Evolutionary conservation across 2,888 invertebrate species (phyloP), one percentile per base, ranked within the genome.

Genomic region (Perithous albicinctus): DNA sequence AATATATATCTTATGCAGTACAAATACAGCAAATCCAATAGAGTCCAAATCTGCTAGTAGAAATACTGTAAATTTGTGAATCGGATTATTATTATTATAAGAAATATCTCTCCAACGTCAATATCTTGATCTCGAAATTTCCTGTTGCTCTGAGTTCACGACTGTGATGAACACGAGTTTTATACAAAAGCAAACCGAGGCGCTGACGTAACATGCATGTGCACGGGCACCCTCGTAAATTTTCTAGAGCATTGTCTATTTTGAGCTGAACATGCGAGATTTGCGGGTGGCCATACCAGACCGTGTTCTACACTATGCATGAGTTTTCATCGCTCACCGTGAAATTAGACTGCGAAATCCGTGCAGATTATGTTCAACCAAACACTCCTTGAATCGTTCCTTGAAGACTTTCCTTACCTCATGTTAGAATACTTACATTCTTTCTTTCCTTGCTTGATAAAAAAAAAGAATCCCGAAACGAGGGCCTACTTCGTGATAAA

Each of bases 191-290:
- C 85, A 83, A 86, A 78, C 79, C 86, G 88, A 86, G 85, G 86
- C 77, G 59, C 69, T 89, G 89, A 88, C 84, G 89, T 80, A 88
- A 89, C 74, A 23, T 26, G 18, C 35, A 10, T 10, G 59, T 72
- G 67, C 73, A 35, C 67, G 51, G 54, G 35, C 10, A 35, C 61
- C 46, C 66, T 78, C 74, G 86, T 87, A 87, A 88, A 89, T 89
- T 86, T 81, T 88, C 85, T 83, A 82, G 84, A 85, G 86, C 87
- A 88, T 90, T 90, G 87, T 91, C 91, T 91, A 91, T 91, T 91
- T 91, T 84, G 80, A 86, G 86, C 84, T 8, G 76, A 54, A 73
- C 61, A 61, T 46, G 66, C 15, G 67, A 72, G 46, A 54, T 48
- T 63, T 63, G 69, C 74, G 69, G 35, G 35, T 51, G 69, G 59